Evolutionary conservation across 2,888 invertebrate genomes (phyloP).

Genomic region (Camptogramma bilineatum): DNA sequence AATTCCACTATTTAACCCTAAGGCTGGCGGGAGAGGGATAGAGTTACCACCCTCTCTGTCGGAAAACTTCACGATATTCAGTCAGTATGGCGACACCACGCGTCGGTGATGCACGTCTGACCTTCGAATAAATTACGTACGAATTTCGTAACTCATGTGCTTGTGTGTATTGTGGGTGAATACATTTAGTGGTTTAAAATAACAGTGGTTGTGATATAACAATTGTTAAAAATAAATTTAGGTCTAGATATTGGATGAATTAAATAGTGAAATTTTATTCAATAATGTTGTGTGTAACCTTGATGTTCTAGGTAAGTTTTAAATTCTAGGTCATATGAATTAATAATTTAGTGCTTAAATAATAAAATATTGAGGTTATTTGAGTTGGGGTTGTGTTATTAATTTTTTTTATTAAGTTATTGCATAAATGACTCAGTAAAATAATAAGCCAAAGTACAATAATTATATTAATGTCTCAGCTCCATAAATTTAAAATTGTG

Average conservation of each 20-base stretch:
- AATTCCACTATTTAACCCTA: slow-evolving; percentile 52
- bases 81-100: slow-evolving; percentile 54
- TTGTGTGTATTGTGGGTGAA: slow-evolving; percentile 38
- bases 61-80: slow-evolving; percentile 49
- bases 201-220: slow-evolving; percentile 55
- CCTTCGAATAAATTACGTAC: slow-evolving; percentile 25
- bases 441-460: too few species aligned
- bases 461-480: too few species aligned
- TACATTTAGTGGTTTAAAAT: slow-evolving; percentile 28
- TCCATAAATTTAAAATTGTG: too few species aligned
- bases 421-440: too few species aligned
- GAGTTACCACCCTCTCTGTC: slow-evolving; percentile 40
- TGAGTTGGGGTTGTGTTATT: background rate
- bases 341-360: background rate
- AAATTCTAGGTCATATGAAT: background rate
- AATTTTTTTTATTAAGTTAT: too few species aligned
- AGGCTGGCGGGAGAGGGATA: slow-evolving; percentile 48
- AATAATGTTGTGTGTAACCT: slow-evolving; percentile 10
- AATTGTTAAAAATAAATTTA: slow-evolving; percentile 24
- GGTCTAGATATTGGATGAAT: slow-evolving; percentile 4
- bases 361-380: background rate
- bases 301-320: slow-evolving; percentile 10
- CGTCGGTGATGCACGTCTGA: slow-evolving; percentile 44
- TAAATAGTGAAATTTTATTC: slow-evolving; percentile 7
- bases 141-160: slow-evolving; percentile 52